A percentile compares a stretch with the other conserved stretches of the same genome.
These are phyloP conservation scores for Clepsis dumicolana DNA, from an alignment of 2,888 invertebrate genomes.

Conservation along the genomic window DNA sequence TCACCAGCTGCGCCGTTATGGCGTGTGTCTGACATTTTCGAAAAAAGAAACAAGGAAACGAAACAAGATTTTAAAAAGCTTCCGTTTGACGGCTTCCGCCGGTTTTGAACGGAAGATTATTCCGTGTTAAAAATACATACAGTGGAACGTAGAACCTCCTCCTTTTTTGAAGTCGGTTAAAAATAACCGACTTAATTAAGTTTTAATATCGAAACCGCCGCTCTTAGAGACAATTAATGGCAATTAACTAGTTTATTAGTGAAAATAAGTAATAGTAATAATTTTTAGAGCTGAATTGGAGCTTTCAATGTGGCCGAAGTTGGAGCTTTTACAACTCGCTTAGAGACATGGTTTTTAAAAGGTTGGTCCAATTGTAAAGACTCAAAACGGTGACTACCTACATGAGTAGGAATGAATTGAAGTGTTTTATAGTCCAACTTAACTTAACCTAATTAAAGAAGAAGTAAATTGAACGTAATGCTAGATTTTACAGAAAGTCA, in stretches of 20 bases:
- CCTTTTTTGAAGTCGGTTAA: too few species aligned
- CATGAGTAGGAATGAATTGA: too few species aligned
- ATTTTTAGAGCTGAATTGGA: not conserved
- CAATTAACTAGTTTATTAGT: not conserved
- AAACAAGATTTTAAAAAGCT: slow-evolving; percentile 59
- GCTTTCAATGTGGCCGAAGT: not conserved
- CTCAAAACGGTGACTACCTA: too few species aligned
- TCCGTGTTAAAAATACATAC: too few species aligned
- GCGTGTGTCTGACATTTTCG: slow-evolving; percentile 66
- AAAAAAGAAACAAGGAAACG: slow-evolving; percentile 62
- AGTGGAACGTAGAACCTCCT: too few species aligned
- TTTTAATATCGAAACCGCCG: not conserved
- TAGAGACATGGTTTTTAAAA: too few species aligned
- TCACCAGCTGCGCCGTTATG: slow-evolving; percentile 67
- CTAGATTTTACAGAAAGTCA: too few species aligned
- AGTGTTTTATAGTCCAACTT: too few species aligned
- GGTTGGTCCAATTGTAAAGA: too few species aligned
- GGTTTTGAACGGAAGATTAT: slow-evolving; percentile 50
- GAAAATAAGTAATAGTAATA: not conserved
- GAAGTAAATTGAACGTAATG: too few species aligned
- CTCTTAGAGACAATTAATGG: not conserved
- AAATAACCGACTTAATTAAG: slow-evolving; percentile 44
- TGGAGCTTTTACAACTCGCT: too few species aligned
- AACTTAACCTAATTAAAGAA: too few species aligned
- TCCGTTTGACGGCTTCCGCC: slow-evolving; percentile 58